Evolutionary conservation across 2,797 vertebrate genomes (phyloP).

Genomic region (Tenualosa thibaudeaui): DNA sequence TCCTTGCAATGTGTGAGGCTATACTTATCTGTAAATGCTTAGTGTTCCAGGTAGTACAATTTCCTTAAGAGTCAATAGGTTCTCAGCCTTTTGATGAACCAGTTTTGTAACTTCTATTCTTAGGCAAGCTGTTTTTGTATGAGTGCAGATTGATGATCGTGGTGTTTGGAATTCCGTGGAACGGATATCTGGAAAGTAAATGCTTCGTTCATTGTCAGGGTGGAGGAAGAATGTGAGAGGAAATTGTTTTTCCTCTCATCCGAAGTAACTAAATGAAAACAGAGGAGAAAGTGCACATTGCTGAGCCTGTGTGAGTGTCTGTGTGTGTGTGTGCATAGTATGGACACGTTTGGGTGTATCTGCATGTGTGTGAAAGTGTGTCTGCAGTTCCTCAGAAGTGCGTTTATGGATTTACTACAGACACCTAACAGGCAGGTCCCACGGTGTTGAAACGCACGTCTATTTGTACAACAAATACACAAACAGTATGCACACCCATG

Average conservation of each 20-base stretch:
- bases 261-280: background rate
- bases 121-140: background rate
- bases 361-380: background rate
- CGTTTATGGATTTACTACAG: background rate
- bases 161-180: background rate
- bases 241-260: constrained; percentile 32
- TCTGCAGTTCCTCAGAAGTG: constrained; percentile 1
- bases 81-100: background rate
- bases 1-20: background rate
- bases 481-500: background rate
- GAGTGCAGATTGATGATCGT: constrained; percentile 1
- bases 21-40: background rate
- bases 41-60: background rate
- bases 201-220: constrained; percentile 5
- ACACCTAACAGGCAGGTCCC: constrained; percentile 22
- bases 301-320: background rate
- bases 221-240: constrained; percentile 25
- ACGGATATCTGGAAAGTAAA: constrained; percentile 29
- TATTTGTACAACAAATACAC: constrained; percentile 29
- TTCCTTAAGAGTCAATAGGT: background rate
- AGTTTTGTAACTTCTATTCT: constrained; percentile 18
- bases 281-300: background rate
- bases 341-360: background rate
- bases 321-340: background rate
- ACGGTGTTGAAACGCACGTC: background rate